Evolutionary conservation across 1,140 invertebrate species (phyloP), one percentile per base, ranked within the genome.

Genomic region (Nixonia krombeini): DNA sequence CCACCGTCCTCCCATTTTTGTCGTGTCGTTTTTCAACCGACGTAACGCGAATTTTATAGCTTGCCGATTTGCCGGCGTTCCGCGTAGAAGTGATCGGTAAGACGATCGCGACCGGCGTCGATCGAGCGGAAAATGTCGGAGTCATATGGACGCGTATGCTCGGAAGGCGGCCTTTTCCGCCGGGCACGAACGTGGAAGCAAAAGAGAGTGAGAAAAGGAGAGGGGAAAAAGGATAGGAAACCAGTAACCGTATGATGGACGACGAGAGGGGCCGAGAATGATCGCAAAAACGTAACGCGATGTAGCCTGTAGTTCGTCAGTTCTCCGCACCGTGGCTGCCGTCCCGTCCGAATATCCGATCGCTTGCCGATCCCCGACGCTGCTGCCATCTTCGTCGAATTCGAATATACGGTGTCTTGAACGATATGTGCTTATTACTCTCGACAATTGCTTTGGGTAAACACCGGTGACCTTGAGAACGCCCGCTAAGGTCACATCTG

Each of bases 221-320:
- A 44, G 6, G 25, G 16, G 29, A 26, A 40, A 38, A 37, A 38
- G 42, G n/a, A 18, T 10, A 51, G 33, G 15, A 10, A 23, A 38
- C 37, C 31, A 28, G 47, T 17, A 40, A 51, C 35, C 23, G 21
- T 12, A 38, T 40, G 47, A 51, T 51, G 33, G 21, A 51, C 35
- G 47, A 38, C 23, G 26, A 50, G 13, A 50, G 23, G 25, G 35
- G 16, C 21, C 25, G 25, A n/a, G 35, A 26, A 35, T 49, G 12
- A 37, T 40, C 29, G 35, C 35, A 51, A 51, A 51, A 51, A 51
- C 47, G 33, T 13, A 26, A 40, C 47, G 17, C 33, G 47, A 51
- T 40, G 47, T 51, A 38, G 23, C 47, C 37, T 49, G 46, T 35
- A 49, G 17, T 31, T 33, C 46, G 46, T 49, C 35, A 49, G 46